Evolutionary conservation across 2,113 vertebrate genomes (phyloP).

Genomic region (Hippocampus guttulatus): DNA sequence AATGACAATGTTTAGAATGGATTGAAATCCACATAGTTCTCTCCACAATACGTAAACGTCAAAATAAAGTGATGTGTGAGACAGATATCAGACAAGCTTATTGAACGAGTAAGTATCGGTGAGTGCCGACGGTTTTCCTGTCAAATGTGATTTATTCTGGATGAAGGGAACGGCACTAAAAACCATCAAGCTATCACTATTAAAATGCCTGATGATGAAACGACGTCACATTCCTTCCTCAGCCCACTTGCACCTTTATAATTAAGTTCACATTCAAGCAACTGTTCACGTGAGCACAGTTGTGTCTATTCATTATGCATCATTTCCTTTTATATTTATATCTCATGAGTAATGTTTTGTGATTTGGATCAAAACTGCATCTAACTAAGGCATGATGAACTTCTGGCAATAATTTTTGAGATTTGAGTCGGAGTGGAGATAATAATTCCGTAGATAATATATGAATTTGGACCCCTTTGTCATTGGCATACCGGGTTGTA

Average conservation of each 20-base stretch:
- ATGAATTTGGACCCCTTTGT: constrained; percentile 90
- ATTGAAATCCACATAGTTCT: constrained; percentile 8
- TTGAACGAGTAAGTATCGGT: constrained; percentile 12
- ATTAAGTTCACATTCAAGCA: neutral
- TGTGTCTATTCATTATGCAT: constrained; percentile 70
- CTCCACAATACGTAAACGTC: constrained; percentile 24
- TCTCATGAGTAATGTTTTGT: constrained; percentile 76
- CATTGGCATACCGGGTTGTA: constrained; percentile 82
- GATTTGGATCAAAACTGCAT: constrained; percentile 80
- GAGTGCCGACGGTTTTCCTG: constrained; percentile 9
- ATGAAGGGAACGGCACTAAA: constrained; percentile 13
- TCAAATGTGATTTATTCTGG: constrained; percentile 12
- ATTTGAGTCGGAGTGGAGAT: constrained; percentile 76
- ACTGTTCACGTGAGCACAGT: neutral
- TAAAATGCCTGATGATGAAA: constrained; percentile 45
- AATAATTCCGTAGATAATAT: constrained; percentile 85
- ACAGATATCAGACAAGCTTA: constrained; percentile 29
- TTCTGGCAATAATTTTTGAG: constrained; percentile 86
- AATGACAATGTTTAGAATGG: neutral
- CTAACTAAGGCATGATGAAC: constrained; percentile 84
- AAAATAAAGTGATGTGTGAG: constrained; percentile 23
- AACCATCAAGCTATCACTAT: constrained; percentile 34
- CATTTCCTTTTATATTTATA: constrained; percentile 75
- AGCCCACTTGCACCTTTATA: neutral
- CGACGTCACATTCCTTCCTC: constrained; percentile 34